phyloP scores from a whole-genome alignment of 2,797 vertebrate genomes.

The Phrynocephalus forsythii region DNA sequence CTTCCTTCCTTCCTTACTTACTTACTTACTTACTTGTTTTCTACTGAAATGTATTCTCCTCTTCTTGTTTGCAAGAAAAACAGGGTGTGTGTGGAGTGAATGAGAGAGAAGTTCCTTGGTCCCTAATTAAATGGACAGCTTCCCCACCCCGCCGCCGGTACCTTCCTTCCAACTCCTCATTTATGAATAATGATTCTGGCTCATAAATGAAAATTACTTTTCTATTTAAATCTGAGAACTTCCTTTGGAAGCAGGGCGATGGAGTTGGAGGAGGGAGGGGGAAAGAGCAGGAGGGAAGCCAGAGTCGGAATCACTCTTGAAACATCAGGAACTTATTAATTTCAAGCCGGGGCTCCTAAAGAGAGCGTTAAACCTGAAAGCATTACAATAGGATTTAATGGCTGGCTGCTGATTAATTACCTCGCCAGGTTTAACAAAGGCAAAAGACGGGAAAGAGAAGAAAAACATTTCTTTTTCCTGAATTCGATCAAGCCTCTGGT shows the following conservation, averaged over 20 bases:
- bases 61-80: not conserved
- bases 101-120: slow-evolving; percentile 30
- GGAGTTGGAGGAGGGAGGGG: not conserved
- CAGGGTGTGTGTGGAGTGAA: no score
- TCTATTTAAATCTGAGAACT: slow-evolving; percentile 75
- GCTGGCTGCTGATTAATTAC: slow-evolving; percentile 72
- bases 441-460: no score
- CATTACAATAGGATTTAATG: slow-evolving; percentile 65
- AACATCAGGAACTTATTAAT: slow-evolving; percentile 81
- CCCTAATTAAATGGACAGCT: slow-evolving; percentile 75
- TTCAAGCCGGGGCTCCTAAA: slow-evolving; percentile 71
- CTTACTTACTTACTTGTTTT: no score
- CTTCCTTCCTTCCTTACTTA: no score
- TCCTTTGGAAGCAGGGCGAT: slow-evolving; percentile 13
- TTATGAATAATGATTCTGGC: slow-evolving; percentile 74
- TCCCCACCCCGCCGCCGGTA: slow-evolving; percentile 36
- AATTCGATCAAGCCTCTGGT: no score
- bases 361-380: slow-evolving; percentile 67
- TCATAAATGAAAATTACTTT: slow-evolving; percentile 78
- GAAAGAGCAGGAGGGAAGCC: slow-evolving; percentile 68
- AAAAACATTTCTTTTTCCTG: no score
- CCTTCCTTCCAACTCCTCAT: slow-evolving; percentile 65
- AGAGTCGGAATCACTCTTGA: slow-evolving; percentile 65
- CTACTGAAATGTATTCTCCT: slow-evolving; percentile 7
- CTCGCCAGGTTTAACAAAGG: slow-evolving; percentile 50